These are phyloP conservation scores for Cantharis rustica DNA, from an alignment of 2,888 invertebrate genomes.

Conservation along the genomic window DNA sequence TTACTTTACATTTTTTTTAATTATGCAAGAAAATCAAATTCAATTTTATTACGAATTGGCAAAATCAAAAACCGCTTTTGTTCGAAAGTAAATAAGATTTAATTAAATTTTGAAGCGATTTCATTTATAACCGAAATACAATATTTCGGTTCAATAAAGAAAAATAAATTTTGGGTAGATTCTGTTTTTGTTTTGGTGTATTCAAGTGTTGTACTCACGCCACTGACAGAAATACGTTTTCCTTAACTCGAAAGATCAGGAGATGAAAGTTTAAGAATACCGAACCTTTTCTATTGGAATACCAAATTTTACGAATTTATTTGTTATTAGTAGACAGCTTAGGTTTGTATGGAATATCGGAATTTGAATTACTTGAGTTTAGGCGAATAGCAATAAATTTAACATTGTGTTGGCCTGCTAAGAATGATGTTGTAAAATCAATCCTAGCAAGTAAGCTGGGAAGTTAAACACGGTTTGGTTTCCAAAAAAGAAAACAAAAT, in stretches of 20 bases:
- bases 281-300: neutral
- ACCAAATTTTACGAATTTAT: neutral
- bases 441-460: slow-evolving; percentile 4
- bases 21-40: neutral
- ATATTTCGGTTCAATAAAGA: neutral
- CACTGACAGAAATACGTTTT: neutral
- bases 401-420: neutral
- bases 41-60: neutral
- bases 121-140: neutral
- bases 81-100: neutral
- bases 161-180: neutral
- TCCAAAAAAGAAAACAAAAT: neutral
- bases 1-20: neutral
- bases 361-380: slow-evolving; percentile 1
- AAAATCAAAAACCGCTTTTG: neutral
- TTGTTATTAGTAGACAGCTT: neutral
- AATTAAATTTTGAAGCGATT: neutral
- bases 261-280: neutral
- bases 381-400: slow-evolving; percentile 2
- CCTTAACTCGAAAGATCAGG: neutral
- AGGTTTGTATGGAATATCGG: neutral
- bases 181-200: neutral
- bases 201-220: neutral
- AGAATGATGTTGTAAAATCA: slow-evolving; percentile 5
- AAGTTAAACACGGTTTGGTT: neutral